Evolutionary conservation across 2,797 vertebrate genomes (phyloP).

Genomic region (Capromys pilorides): DNA sequence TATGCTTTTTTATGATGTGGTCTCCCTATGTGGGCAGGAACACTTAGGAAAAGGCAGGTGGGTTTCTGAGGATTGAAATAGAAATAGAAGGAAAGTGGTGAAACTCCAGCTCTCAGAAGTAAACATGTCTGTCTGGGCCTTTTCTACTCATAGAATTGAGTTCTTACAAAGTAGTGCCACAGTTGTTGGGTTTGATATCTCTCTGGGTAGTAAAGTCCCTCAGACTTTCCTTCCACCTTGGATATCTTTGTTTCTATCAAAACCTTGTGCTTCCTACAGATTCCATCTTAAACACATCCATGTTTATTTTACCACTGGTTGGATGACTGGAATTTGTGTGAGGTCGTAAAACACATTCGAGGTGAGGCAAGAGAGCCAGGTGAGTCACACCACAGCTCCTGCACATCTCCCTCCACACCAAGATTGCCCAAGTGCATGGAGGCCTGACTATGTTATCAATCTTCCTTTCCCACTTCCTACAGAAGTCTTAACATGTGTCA

Average conservation of each 20-base stretch:
- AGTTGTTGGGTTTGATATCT: not conserved
- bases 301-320: slow-evolving; percentile 45
- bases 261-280: not conserved
- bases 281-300: slow-evolving; percentile 12
- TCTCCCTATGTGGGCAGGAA: slow-evolving; percentile 61
- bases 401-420: not conserved
- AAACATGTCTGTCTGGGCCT: not conserved
- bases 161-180: not conserved
- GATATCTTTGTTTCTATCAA: not conserved
- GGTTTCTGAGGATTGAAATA: slow-evolving; percentile 46
- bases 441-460: not conserved
- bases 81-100: slow-evolving; percentile 51
- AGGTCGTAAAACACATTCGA: not conserved
- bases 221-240: not conserved
- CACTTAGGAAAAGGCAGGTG: slow-evolving; percentile 68
- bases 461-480: not conserved
- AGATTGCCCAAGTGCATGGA: not conserved
- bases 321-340: not conserved
- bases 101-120: slow-evolving; percentile 12
- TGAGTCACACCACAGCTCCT: not conserved
- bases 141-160: slow-evolving; percentile 15
- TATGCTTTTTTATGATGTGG: slow-evolving; percentile 68
- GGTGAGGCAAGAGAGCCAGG: not conserved
- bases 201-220: not conserved
- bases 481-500: not conserved